These are phyloP conservation scores for Craterocephalus amniculus DNA, from an alignment of 2,797 vertebrate species.

Conservation along the genomic window DNA sequence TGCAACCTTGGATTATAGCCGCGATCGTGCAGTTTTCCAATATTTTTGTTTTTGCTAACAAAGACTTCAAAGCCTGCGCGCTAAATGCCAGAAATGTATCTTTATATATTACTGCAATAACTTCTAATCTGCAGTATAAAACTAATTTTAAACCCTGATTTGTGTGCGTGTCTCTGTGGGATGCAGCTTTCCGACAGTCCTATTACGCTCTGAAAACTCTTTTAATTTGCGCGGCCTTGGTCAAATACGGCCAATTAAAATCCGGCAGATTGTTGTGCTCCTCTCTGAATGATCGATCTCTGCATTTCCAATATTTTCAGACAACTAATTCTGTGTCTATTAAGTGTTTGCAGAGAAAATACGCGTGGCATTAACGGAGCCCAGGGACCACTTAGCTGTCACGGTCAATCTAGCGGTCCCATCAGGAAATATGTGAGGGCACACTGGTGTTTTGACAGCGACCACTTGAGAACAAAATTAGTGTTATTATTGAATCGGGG, in stretches of 20 bases:
- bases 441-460: slow-evolving; percentile 64
- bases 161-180: slow-evolving; percentile 22
- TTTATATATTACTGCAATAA: slow-evolving; percentile 14
- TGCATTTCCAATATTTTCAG: slow-evolving; percentile 90
- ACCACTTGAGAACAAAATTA: slow-evolving; percentile 71
- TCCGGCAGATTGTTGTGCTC: slow-evolving; percentile 87
- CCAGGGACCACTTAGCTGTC: slow-evolving; percentile 92
- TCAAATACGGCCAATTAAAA: slow-evolving; percentile 95
- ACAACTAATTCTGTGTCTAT: slow-evolving; percentile 94
- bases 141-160: slow-evolving; percentile 11
- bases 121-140: slow-evolving; percentile 29
- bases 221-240: slow-evolving; percentile 87
- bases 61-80: neutral
- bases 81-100: slow-evolving; percentile 14
- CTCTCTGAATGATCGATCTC: slow-evolving; percentile 90
- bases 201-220: slow-evolving; percentile 63
- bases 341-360: slow-evolving; percentile 86
- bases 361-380: slow-evolving; percentile 88
- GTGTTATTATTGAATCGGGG: slow-evolving; percentile 56
- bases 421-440: slow-evolving; percentile 61
- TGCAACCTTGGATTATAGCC: slow-evolving; percentile 3
- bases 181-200: slow-evolving; percentile 32
- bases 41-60: neutral
- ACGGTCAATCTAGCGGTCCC: slow-evolving; percentile 85
- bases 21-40: neutral